A percentile compares a stretch with the other conserved stretches of the same genome.
These are phyloP conservation scores for Craterocephalus amniculus DNA, from an alignment of 2,797 vertebrate genomes.

Conservation along the genomic window DNA sequence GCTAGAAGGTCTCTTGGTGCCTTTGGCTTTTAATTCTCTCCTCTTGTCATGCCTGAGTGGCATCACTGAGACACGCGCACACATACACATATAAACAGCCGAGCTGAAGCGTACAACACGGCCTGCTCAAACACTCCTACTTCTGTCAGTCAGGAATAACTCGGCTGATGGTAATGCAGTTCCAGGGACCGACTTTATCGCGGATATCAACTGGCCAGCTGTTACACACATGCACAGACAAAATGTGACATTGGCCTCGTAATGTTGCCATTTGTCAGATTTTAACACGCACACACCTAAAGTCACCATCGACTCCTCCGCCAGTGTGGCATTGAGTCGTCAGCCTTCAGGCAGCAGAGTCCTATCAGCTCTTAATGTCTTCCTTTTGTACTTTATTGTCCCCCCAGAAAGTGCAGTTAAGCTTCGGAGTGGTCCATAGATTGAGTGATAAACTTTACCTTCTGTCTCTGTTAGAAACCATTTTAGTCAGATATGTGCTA, in stretches of 20 bases:
- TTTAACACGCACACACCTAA: slow-evolving; percentile 17
- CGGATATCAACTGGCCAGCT: slow-evolving; percentile 19
- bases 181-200: slow-evolving; percentile 24
- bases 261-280: slow-evolving; percentile 8
- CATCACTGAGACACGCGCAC: slow-evolving; percentile 37
- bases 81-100: slow-evolving; percentile 11
- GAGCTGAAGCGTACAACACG: neutral
- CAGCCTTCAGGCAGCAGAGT: slow-evolving; percentile 42
- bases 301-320: slow-evolving; percentile 29
- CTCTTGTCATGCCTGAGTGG: slow-evolving; percentile 74
- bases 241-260: slow-evolving; percentile 16
- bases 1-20: slow-evolving; percentile 70
- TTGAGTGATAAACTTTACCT: slow-evolving; percentile 66
- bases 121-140: slow-evolving; percentile 12
- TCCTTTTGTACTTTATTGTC: slow-evolving; percentile 55
- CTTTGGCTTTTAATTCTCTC: slow-evolving; percentile 73
- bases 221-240: neutral
- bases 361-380: slow-evolving; percentile 35
- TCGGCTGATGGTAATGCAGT: slow-evolving; percentile 27
- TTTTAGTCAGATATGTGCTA: slow-evolving; percentile 37
- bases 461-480: slow-evolving; percentile 48
- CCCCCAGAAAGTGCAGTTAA: slow-evolving; percentile 46
- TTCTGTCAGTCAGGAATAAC: slow-evolving; percentile 39
- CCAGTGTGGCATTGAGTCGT: slow-evolving; percentile 36
- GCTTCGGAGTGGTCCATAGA: slow-evolving; percentile 51